Evolutionary conservation across 2,113 vertebrate genomes (phyloP), one percentile per base, ranked within the genome.

Genomic region (Progne subis): DNA sequence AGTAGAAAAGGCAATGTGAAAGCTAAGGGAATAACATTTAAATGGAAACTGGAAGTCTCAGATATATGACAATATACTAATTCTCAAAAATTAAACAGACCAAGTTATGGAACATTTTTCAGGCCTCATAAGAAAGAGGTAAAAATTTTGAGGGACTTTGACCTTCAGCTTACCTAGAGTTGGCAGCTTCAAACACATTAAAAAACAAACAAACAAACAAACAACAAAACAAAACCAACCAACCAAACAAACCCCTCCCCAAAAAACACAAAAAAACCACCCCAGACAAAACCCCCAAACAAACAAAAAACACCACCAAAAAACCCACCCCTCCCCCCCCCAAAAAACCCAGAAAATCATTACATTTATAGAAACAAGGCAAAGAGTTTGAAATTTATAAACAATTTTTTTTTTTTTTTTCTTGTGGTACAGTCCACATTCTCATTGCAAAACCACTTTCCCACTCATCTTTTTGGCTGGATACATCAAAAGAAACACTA

Each of bases 371-470:
- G 46, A 56, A 90, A 74, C 25, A 86, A 86, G 31, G 63, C 26
- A 86, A 85, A 77, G 55, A 90, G 28, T 76, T 39, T 49, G 9
- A 60, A 55, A 90, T 70, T 65, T 77, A 86, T 44, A 31, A 88
- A 92, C 20, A 74, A 80, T 44, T 86, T 77, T 75, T 81, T 91
- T 77, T 75, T 81, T 91, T 52, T 84, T 15, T 57, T 94, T 92
- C 50, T 69, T 25, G 19, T 61, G 39, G 25, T 70, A 82, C 82
- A 86, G 59, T 72, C 15, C 23, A 67, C 18, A 64, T 64, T 67
- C 12, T 55, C 8, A 32, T 49, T 60, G 37, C 64, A 46, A 88
- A 89, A 89, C 9, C 41, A 84, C 21, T 32, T 65, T 86, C 12
- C 28, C 61, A 67, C 14, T 2, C 50, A 74, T 43, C 34, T 63